Base-by-base conservation (phyloP, 2,797 vertebrate genomes). In the Lepus oiostolus region DNA sequence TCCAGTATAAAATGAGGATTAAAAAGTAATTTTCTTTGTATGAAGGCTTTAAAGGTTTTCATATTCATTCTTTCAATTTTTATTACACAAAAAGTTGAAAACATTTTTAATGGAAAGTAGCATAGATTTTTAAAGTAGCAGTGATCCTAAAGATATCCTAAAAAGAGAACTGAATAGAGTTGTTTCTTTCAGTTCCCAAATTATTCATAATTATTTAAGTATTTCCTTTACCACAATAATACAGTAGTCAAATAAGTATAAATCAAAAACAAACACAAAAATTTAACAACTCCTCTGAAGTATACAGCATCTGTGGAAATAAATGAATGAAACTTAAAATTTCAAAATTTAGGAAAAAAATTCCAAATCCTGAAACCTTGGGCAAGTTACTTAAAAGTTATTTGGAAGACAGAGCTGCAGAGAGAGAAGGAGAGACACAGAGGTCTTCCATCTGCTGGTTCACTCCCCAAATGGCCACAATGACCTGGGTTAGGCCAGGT, bases 321-420 rank as follows among this genome's bases (percentile, higher is more conserved):
- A 77, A 93, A 82, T 19, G 26, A 95, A 88, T 67, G 7, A 91
- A 93, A 77, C 62, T 62, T 80, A 26, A 94, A 89, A 10, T 28
- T 52, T 71, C 35, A 82, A 95, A 96, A 95, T 8, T 10, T 75
- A 94, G 7, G 21, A 26, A 93, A 97, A 93, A 72, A 10, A 62
- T 85, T 75, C 68, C 26, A 81, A 68, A 82, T 90, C 8, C 8
- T 76, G 28, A 76, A 72, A 95, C 83, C 12, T 67, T 63, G 28
- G 28, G 42, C 42, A 47, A 47, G 42, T 47, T 47, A 47, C 42
- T 47, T 47, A 47, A 47, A 9, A 47, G 42, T 47, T 47, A 47
- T 47, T 47, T 47, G 42, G 42, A 47, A 47, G 42, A 47, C 42
- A 47, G 42, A 47, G 42, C 42, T 47, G 42, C 42, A 47, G 42